Conservation (phyloP, 2,888 invertebrate species). For the Schrankia costaestrigalis region DNA sequence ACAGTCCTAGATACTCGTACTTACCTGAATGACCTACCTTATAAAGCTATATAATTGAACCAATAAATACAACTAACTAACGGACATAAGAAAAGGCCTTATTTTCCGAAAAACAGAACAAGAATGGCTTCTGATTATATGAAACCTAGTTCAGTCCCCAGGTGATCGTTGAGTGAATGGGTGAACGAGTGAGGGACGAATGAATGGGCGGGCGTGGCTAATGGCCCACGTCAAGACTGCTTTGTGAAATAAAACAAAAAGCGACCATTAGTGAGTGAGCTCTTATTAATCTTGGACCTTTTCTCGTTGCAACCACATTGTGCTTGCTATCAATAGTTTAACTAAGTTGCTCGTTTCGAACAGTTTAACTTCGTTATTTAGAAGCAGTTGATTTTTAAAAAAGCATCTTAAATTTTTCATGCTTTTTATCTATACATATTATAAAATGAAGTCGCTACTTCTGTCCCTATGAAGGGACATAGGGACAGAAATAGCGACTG, state of each 20-base stretch:
- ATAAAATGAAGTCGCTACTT: no score
- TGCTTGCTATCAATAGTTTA: background rate
- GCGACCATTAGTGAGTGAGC: slow-evolving; percentile 50
- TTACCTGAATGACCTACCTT: no score
- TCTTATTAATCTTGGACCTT: slow-evolving; percentile 39
- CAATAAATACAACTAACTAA: slow-evolving; percentile 2
- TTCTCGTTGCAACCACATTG: slow-evolving; percentile 9
- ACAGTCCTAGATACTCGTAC: no score
- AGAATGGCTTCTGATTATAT: slow-evolving; percentile 56
- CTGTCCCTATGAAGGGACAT: no score
- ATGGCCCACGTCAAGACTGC: slow-evolving; percentile 66
- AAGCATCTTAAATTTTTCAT: no score
- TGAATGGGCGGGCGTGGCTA: slow-evolving; percentile 58
- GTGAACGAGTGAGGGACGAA: slow-evolving; percentile 49
- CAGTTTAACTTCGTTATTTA: no score
- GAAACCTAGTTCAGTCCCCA: slow-evolving; percentile 58
- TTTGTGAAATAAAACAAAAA: slow-evolving; percentile 67
- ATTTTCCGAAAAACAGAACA: slow-evolving; percentile 23
- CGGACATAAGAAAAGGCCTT: slow-evolving; percentile 1
- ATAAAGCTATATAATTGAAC: background rate
- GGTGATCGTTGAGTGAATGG: slow-evolving; percentile 62
- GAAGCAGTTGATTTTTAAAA: no score
- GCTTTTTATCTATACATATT: no score
- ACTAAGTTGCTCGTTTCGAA: no score
- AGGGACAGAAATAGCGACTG: no score